Evolutionary conservation across 1,140 invertebrate genomes (phyloP), one percentile per base, ranked within the genome.

Genomic region (Grapholita molesta): DNA sequence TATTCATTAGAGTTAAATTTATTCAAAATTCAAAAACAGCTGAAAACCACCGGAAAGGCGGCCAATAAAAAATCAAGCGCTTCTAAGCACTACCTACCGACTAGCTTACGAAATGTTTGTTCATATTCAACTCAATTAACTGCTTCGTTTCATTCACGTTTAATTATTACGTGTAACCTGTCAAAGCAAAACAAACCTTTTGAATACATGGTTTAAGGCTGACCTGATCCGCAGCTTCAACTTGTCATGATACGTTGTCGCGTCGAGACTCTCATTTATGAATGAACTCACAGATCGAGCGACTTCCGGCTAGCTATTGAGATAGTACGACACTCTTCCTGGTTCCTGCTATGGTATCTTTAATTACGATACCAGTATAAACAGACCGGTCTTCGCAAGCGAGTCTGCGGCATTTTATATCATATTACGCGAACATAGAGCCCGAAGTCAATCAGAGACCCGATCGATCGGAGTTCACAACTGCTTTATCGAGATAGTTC

Each of bases 311-410:
- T 90, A 90, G 90, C 88, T 90, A 88, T 90, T 86, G 85, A 88
- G 89, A 90, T 91, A 91, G 89, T 91, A 90, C 89, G 88, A 91
- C 87, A 84, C 88, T 89, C 86, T 91, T 91, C 89, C 89, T 91
- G 88, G 88, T 91, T 89, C 88, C 89, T 90, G 87, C 86, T 84
- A 86, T 86, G 84, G 86, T 86, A 85, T 88, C 84, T 88, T 89
- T 90, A 89, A 91, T 89, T 89, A 88, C 83, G 72, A 70, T 66
- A 80, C 85, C 82, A 86, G 78, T 74, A 77, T 85, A 88, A 83
- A 82, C 80, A 80, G 83, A 84, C 80, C 85, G 71, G 70, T 80
- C 68, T 42, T 70, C 18, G 18, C 35, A 6, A 67, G n/a, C 9
- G 64, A 15, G 6, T 55, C 35, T 23, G 24, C 48, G 64, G 24